Percentiles rank a stretch among this genome's conserved stretches.
Conservation (phyloP, 2,113 vertebrate species). For the Zosterops borbonicus region DNA sequence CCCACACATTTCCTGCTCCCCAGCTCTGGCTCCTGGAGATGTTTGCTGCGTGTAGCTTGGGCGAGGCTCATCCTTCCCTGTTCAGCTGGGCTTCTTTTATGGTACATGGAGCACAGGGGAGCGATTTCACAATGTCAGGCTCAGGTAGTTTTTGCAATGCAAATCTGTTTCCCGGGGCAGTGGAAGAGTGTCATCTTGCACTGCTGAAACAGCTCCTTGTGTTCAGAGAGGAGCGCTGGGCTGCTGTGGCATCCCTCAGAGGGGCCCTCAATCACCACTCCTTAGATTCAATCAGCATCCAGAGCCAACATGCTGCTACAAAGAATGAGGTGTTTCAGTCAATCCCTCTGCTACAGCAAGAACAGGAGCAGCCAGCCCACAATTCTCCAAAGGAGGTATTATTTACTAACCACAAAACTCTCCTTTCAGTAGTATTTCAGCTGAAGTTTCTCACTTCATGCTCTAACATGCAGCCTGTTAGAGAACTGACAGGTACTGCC, state of each 20-base stretch:
- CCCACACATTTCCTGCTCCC: slow-evolving; percentile 63
- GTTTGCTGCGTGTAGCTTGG: not conserved
- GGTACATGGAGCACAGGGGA: not conserved
- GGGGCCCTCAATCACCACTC: slow-evolving; percentile 19
- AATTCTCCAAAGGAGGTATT: not conserved
- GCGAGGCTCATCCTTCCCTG: not conserved
- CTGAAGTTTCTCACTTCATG: not conserved
- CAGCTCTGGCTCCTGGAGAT: slow-evolving; percentile 33
- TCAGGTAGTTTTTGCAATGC: slow-evolving; percentile 38
- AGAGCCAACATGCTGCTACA: slow-evolving; percentile 1
- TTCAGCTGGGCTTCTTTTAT: slow-evolving; percentile 1
- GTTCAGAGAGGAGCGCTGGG: not conserved
- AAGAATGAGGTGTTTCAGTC: slow-evolving; percentile 39
- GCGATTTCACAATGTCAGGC: slow-evolving; percentile 2
- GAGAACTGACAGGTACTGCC: not conserved
- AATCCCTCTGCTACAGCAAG: not conserved
- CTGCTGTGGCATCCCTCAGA: not conserved
- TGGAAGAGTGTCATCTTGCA: slow-evolving; percentile 7
- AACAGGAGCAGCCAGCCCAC: not conserved
- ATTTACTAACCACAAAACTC: slow-evolving; percentile 6
- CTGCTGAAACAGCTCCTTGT: slow-evolving; percentile 25
- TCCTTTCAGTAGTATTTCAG: not conserved
- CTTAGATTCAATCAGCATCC: not conserved
- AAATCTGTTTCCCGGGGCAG: slow-evolving; percentile 7
- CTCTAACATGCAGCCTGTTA: not conserved